Base-by-base conservation (phyloP, 2,113 vertebrate species). In the Vidua macroura region DNA sequence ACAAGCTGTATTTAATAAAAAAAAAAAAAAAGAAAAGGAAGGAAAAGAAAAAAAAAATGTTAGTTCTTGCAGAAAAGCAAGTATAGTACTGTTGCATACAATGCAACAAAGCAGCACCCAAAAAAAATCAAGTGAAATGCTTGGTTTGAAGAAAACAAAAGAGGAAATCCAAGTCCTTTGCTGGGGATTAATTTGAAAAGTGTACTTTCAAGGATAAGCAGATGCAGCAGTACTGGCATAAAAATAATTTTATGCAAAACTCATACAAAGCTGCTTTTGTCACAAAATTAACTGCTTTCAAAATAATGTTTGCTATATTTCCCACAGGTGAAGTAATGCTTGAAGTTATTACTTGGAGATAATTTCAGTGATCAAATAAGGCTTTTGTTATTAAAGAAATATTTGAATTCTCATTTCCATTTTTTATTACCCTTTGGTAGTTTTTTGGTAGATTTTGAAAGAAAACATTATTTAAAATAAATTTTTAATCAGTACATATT, bases 211-310 rank as follows among this genome's bases (percentile, higher is more conserved):
- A 90, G 30, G 39, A 74, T 67, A 89, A 91, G 56, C 46, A 76
- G 56, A 64, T 82, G 56, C 15, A 84, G 22, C 10, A 85, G 24
- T 48, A 64, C 20, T 28, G 18, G 27, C 39, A 63, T 63, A 48
- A 77, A 83, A 84, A 70, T 59, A 72, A 62, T 91, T 77, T 91
- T n/a, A 79, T 82, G 58, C 31, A 81, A 88, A 88, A 92, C 8
- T 66, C 27, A 52, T 48, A 27, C 30, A 72, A 72, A 86, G 21
- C 8, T 62, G 13, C 6, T 74, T 92, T 80, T 92, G 37, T 77
- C 55, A 86, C 41, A 91, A 83, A 93, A 83, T 77, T 88, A 91
- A 69, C n/a, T 74, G 17, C 16, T 37, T 92, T 92, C 73, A 81
- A 76, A 88, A 39, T 35, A 83, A 23, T 46, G 31, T 74, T 85